Evolutionary conservation across 2,113 vertebrate species (phyloP).

Genomic region (Lucifuga dentata): DNA sequence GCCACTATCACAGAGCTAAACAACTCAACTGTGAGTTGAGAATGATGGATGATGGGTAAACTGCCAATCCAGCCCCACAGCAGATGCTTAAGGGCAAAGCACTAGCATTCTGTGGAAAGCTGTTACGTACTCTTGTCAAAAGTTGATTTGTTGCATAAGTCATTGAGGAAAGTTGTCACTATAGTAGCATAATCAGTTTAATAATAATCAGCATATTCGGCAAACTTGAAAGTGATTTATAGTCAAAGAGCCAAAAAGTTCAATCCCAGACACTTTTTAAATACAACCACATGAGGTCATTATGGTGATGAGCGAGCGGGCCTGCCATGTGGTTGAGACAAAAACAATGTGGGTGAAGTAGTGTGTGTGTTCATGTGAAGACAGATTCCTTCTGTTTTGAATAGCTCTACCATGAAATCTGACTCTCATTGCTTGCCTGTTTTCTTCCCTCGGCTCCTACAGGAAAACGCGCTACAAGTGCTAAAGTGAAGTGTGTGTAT

Average conservation of each 20-base stretch:
- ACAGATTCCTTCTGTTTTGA: constrained; percentile 18
- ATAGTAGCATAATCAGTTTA: not conserved
- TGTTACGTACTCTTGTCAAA: not conserved
- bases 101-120: constrained; percentile 10
- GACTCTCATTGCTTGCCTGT: not conserved
- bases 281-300: constrained; percentile 13
- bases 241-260: no score
- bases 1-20: no score
- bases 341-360: not conserved
- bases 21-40: no score
- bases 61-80: not conserved
- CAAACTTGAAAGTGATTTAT: no score
- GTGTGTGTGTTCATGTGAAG: not conserved
- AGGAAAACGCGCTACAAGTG: constrained; percentile 55
- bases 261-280: not conserved
- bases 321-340: constrained; percentile 7
- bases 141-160: not conserved
- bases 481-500: constrained; percentile 7
- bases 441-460: constrained; percentile 10
- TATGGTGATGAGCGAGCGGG: constrained; percentile 4
- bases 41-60: no score
- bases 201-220: no score
- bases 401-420: not conserved
- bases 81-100: not conserved
- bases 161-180: not conserved